Evolutionary conservation across 2,888 invertebrate genomes (phyloP), one percentile per base, ranked within the genome.

Genomic region (Pheosia tremula): DNA sequence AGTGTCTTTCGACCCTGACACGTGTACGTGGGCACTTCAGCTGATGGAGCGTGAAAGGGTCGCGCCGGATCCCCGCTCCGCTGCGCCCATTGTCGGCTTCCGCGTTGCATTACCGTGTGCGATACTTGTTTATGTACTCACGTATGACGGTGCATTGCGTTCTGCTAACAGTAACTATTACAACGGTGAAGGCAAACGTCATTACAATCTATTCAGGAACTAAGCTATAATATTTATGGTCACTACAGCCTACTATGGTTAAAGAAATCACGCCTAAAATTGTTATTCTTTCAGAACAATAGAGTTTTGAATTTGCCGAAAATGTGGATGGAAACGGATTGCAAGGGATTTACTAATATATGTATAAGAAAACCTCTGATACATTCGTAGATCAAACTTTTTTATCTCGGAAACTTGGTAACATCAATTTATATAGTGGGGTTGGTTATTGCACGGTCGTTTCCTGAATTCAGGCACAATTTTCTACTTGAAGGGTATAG

Each of bases 11-110:
- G 75, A 74, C 81, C 80, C 81, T 81, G 81, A 74, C 75, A 75
- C 69, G 67, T 68, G 75, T 67, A 64, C 67, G 69, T 68, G 70
- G 75, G 75, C 67, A 77, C 73, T 76, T 78, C 72, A 71, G 81
- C 85, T 85, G 89, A 90, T 92, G 90, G 87, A 85, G 84, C 90
- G 88, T 89, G 88, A 89, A 88, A 85, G 77, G 85, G 83, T 77
- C 81, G 81, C 74, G 72, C 87, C 91, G 93, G 93, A 93, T 84
- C 86, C 84, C 71, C 82, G 91, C 88, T 83, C 86, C 84, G 88
- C 67, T 87, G 89, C 80, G 75, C 81, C 84, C 83, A 88, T 89
- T 91, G 90, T 91, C 79, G 80, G 85, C 87, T 91, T 89, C 89
- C 89, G 89, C 79, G 81, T 84, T 80, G 82, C 85, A 80, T 81